These are phyloP conservation scores for Lepus oiostolus DNA, from an alignment of 2,797 vertebrate genomes.

Conservation along the genomic window DNA sequence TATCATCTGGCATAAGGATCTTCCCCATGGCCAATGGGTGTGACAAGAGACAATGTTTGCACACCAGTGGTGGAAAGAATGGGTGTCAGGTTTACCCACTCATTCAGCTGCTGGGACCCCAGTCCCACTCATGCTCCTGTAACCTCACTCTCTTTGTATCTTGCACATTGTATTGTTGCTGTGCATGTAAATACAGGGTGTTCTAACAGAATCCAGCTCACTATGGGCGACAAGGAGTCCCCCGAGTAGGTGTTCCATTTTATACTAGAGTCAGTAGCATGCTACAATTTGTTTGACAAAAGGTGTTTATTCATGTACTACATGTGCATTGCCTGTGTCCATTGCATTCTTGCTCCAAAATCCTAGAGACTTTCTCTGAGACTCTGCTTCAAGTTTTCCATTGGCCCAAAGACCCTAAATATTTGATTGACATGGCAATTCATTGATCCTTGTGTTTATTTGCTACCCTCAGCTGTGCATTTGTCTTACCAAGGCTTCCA, in stretches of 20 bases:
- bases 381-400: neutral
- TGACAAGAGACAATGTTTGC: neutral
- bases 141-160: too few species aligned
- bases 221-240: neutral
- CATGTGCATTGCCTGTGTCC: too few species aligned
- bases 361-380: neutral
- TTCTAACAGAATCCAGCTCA: neutral
- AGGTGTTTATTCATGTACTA: neutral
- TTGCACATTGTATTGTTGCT: neutral
- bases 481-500: neutral
- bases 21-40: accelerated
- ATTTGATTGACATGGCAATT: neutral
- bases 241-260: neutral
- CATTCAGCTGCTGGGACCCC: neutral
- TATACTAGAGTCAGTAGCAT: too few species aligned
- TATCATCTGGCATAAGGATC: too few species aligned
- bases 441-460: neutral
- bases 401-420: neutral
- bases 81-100: neutral
- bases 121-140: neutral
- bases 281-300: neutral
- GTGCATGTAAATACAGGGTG: neutral
- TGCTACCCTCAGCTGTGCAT: neutral
- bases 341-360: neutral
- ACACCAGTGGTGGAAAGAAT: neutral